Percentiles rank a stretch among this genome's conserved stretches.
These are phyloP conservation scores for Peucedramus taeniatus DNA, from an alignment of 2,113 vertebrate genomes.

Conservation along the genomic window DNA sequence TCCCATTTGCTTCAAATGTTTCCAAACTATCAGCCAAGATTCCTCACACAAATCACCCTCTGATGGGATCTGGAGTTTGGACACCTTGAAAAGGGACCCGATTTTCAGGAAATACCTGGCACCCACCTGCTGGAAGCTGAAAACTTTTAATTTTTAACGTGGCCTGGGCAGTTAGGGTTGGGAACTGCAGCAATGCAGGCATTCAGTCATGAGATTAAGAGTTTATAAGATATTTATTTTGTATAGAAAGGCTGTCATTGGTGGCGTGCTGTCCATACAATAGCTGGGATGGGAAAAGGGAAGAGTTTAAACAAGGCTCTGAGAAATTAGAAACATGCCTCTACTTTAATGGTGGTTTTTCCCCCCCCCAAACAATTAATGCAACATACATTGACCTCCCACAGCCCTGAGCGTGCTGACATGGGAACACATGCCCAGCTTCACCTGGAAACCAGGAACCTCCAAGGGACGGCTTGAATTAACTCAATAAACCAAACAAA, in stretches of 20 bases:
- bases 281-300: not conserved
- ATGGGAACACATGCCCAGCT: not conserved
- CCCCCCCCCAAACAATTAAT: not conserved
- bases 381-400: not conserved
- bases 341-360: not conserved
- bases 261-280: not conserved
- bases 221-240: not conserved
- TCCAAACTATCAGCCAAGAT: not conserved
- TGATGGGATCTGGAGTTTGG: not conserved
- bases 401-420: not conserved
- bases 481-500: constrained; percentile 28
- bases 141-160: rapidly evolving
- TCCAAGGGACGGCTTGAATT: not conserved
- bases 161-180: not conserved
- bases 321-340: constrained; percentile 27
- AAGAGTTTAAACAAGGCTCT: not conserved
- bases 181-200: not conserved
- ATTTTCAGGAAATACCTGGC: not conserved
- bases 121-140: not conserved
- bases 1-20: not conserved
- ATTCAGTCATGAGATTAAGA: not conserved
- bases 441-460: constrained; percentile 43
- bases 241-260: not conserved
- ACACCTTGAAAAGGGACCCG: not conserved
- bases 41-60: not conserved